Base-by-base conservation (phyloP, 2,113 vertebrate genomes). In the Cyphomyrus discorhynchus region DNA sequence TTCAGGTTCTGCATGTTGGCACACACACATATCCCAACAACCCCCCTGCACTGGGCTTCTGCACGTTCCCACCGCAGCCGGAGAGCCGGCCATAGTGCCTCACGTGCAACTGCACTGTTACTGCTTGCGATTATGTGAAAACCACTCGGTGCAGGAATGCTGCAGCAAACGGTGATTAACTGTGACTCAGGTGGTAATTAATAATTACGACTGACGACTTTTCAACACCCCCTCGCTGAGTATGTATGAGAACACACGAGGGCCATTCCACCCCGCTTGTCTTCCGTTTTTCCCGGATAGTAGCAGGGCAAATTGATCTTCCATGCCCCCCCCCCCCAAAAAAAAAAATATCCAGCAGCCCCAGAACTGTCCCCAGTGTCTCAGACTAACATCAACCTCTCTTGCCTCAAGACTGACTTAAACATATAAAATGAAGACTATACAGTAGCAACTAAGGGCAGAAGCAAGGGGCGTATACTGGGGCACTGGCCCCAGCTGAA, bases 101-200 rank as follows among this genome's bases (percentile, higher is more conserved):
- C 77, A 58, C 35, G 10, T 11, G 21, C 49, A 21, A 15, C 49
- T 27, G n/a, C 11, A 3, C 21, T 15, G 5, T 62, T 83, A 83
- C 45, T 84, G 52, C 77, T 39, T 58, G 77, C 49, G 7, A 46
- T 89, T 89, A 89, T 84, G 50, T 58, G 49, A 45, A 46, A 89
- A 31, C 70, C 77, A 19, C 47, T 27, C 21, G 47, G 49, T 80
- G 21, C 45, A 77, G 42, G 49, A 80, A 53, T 35, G 42, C 47
- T 24, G 49, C 1, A 3, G 88, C 24, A 50, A 86, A 86, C 11
- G 11, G 53, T 86, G 80, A 86, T 89, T 70, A 86, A 87, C 27
- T 87, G 47, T 86, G 85, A 86, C 56, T 70, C 62, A 53, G 84
- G 89, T 86, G 83, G 89, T 70, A 90, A 66, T 87, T 90, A 87